These are phyloP conservation scores for Trachelus stipa DNA, from an alignment of 2,888 invertebrate species.

Conservation along the genomic window DNA sequence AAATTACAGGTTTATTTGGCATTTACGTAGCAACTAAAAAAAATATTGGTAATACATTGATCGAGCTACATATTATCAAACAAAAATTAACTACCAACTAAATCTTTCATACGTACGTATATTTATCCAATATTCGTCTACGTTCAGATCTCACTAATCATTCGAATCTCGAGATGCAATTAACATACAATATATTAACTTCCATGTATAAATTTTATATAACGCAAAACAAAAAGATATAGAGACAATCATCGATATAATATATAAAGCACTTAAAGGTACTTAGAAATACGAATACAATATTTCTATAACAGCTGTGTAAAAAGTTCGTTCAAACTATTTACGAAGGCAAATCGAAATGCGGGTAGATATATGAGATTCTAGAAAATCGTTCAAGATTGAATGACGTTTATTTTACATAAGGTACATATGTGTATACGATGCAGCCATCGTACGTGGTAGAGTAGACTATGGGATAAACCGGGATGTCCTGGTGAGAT, in stretches of 20 bases:
- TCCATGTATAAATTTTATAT: too few species aligned
- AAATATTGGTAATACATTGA: not conserved
- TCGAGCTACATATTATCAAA: not conserved
- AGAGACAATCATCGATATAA: too few species aligned
- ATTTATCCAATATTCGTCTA: too few species aligned
- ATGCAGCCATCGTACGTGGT: not conserved
- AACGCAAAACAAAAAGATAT: too few species aligned
- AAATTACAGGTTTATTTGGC: not conserved
- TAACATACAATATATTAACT: not conserved
- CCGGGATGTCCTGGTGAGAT: not conserved
- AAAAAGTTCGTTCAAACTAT: not conserved
- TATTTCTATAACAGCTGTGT: not conserved
- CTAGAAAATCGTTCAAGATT: not conserved
- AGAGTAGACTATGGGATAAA: not conserved
- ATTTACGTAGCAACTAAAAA: not conserved
- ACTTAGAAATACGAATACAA: not conserved
- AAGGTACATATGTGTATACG: not conserved
- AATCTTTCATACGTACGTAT: not conserved
- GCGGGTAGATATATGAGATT: not conserved
- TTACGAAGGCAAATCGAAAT: not conserved
- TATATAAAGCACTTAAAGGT: not conserved
- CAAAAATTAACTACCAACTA: not conserved
- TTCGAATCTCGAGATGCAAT: not conserved
- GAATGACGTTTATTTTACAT: not conserved
- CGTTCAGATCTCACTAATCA: not conserved